Evolutionary conservation across 2,113 vertebrate genomes (phyloP).

Genomic region (Scolopax mira): DNA sequence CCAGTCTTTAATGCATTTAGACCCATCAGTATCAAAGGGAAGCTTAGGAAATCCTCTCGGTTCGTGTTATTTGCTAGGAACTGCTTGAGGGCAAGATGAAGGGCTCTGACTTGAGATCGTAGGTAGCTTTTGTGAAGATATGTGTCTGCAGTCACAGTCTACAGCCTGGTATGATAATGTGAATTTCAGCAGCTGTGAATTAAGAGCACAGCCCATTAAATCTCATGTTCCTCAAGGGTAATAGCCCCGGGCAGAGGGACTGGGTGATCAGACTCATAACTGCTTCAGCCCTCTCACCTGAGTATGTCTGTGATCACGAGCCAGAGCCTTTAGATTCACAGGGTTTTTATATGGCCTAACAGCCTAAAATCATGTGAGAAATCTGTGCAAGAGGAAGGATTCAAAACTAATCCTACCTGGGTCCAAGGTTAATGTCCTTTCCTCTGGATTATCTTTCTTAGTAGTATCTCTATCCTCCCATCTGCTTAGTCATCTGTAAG

Average conservation of each 20-base stretch:
- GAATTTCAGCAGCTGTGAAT: neutral
- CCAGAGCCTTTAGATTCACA: neutral
- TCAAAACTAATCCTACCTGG: neutral
- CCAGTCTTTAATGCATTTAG: neutral
- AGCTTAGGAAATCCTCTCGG: neutral
- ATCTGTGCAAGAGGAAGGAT: neutral
- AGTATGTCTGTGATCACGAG: neutral
- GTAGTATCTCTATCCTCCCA: neutral
- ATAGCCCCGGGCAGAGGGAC: neutral
- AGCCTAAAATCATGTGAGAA: neutral
- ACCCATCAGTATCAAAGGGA: neutral
- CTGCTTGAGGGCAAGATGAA: neutral
- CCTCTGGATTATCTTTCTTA: constrained; percentile 6
- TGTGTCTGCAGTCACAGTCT: neutral
- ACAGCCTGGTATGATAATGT: neutral
- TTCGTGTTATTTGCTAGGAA: neutral
- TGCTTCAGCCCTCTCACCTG: neutral
- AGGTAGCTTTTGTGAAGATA: neutral
- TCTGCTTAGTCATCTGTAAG: constrained; percentile 3
- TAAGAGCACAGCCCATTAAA: neutral
- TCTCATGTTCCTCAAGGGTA: neutral
- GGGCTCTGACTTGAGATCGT: neutral
- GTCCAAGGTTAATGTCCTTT: constrained; percentile 1
- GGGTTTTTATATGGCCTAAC: neutral
- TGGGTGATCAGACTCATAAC: neutral